Percentiles rank a stretch among this genome's conserved stretches.
Conservation (phyloP, 2,888 invertebrate species). For the Zaprionus lineosus region DNA sequence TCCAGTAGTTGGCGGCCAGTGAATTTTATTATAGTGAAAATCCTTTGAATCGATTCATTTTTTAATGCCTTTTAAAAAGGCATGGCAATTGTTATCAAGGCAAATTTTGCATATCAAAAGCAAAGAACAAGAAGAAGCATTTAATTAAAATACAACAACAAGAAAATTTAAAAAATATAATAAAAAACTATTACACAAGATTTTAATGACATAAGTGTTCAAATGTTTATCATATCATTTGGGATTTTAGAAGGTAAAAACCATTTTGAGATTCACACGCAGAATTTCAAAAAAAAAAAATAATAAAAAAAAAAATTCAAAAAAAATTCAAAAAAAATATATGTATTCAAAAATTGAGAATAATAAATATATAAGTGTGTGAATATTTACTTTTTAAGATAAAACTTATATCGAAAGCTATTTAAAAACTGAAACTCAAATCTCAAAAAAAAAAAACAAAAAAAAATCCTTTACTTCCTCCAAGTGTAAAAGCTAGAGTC, state of each 20-base stretch:
- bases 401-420: slow-evolving; percentile 29
- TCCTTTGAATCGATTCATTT: slow-evolving; percentile 19
- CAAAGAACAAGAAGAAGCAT: too few species aligned
- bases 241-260: slow-evolving; percentile 32
- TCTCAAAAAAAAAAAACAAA: slow-evolving; percentile 22
- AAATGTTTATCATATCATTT: slow-evolving; percentile 53
- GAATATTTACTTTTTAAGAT: too few species aligned
- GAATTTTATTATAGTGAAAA: slow-evolving; percentile 12
- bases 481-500: slow-evolving; percentile 47
- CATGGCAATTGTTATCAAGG: slow-evolving; percentile 69
- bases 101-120: slow-evolving; percentile 67
- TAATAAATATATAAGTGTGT: too few species aligned
- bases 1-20: slow-evolving; percentile 44
- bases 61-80: slow-evolving; percentile 26
- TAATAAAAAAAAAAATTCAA: slow-evolving; percentile 43
- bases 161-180: too few species aligned
- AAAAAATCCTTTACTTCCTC: slow-evolving; percentile 66
- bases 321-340: slow-evolving; percentile 10
- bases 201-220: slow-evolving; percentile 55
- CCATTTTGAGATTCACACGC: slow-evolving; percentile 35
- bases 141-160: too few species aligned
- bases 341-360: slow-evolving; percentile 33
- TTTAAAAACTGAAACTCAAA: background rate
- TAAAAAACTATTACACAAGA: slow-evolving; percentile 39
- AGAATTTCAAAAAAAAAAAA: slow-evolving; percentile 28